Conservation (phyloP, 2,888 invertebrate species). For the Steinernema scapterisci region DNA sequence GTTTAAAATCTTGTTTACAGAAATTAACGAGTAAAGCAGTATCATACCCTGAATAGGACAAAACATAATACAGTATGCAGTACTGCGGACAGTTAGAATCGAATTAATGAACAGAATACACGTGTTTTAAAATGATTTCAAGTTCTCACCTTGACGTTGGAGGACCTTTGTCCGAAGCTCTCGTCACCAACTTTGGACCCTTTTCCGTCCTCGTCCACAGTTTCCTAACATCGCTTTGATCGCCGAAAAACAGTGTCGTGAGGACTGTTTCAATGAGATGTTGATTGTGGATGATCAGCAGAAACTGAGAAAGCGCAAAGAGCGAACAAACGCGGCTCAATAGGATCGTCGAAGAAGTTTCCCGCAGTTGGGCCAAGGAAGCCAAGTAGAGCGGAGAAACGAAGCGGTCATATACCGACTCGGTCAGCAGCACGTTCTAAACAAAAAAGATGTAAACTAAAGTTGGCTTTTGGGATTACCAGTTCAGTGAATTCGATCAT, state of each 20-base stretch:
- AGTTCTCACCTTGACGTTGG: neutral
- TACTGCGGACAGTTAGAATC: no score
- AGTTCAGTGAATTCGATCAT: slow-evolving; percentile 68
- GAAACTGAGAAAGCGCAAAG: slow-evolving; percentile 61
- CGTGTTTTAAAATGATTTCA: no score
- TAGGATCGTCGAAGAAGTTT: slow-evolving; percentile 46
- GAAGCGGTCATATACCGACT: slow-evolving; percentile 41
- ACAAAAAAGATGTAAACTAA: slow-evolving; percentile 27
- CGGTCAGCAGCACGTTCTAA: slow-evolving; percentile 44
- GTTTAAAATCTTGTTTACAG: no score
- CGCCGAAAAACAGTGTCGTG: slow-evolving; percentile 60
- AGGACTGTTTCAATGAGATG: slow-evolving; percentile 55
- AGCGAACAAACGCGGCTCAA: slow-evolving; percentile 59
- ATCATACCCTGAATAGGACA: no score
- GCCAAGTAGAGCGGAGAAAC: slow-evolving; percentile 48
- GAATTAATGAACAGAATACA: no score
- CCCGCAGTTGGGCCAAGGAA: slow-evolving; percentile 37
- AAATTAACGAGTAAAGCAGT: no score
- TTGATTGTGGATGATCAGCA: slow-evolving; percentile 52
- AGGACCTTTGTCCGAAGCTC: slow-evolving; percentile 19
- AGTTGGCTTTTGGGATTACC: neutral
- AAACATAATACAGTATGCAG: no score
- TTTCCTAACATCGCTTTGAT: slow-evolving; percentile 48
- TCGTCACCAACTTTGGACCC: slow-evolving; percentile 36
- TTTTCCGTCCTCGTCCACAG: slow-evolving; percentile 48